Base-by-base conservation (phyloP, 2,888 invertebrate species). In the Lasioglossum malachurum region DNA sequence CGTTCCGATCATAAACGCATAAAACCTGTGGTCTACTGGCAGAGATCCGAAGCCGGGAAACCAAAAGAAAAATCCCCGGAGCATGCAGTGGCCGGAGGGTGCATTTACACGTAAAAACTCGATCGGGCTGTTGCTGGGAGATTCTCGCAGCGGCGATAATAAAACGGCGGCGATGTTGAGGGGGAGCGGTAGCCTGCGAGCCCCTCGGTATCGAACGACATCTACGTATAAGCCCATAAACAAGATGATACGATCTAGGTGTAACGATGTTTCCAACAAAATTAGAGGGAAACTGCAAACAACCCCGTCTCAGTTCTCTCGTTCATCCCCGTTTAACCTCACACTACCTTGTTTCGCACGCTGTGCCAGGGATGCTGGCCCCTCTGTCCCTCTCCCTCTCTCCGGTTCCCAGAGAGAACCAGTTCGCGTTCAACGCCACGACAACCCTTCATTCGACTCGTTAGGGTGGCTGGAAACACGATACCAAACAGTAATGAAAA, bases 271-370 rank as follows among this genome's bases (percentile, higher is more conserved):
- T 94, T 93, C 93, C 93, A 92, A 93, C 93, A 93, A 94, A 94
- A 94, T 94, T 94, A 94, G 92, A 94, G 94, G 93, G 94, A 94
- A 94, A 94, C 93, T 94, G 93, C 94, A 94, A 94, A 94, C 93
- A 94, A 92, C 93, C 92, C 92, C 91, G 90, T 92, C 90, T 93
- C 92, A 87, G 89, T 93, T 92, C 92, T 89, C 92, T 90, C 92
- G 92, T 93, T 92, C 91, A 87, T 91, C 91, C 92, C 91, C 91
- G 92, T 93, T 93, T 93, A 93, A 93, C 93, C 91, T 89, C 91
- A 82, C 82, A 60, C 90, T 74, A 57, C 41, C 82, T 73, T 49
- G 76, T 74, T 69, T 78, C 73, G 75, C 76, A 85, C 72, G 35
- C 49, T 49, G 57, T n/a, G 72, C 69, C 73, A 64, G 31, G 74